Percentiles rank a stretch among this genome's conserved stretches.
These are phyloP conservation scores for Brachionus plicatilis DNA, from an alignment of 1,140 invertebrate species.

Conservation along the genomic window DNA sequence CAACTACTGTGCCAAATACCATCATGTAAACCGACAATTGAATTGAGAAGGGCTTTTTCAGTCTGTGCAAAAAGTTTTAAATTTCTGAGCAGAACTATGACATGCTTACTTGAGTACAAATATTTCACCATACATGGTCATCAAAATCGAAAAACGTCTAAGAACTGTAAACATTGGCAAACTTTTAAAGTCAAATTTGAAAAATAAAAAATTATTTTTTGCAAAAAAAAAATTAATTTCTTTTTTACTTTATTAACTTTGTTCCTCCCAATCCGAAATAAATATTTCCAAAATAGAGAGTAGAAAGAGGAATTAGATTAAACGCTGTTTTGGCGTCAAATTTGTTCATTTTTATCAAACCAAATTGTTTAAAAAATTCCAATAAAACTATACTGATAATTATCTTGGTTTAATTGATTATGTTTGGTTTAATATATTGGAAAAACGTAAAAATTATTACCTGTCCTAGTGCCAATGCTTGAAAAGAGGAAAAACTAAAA, in stretches of 20 bases:
- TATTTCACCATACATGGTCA: slow-evolving; percentile 92
- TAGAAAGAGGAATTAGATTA: slow-evolving; percentile 86
- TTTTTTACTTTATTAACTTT: slow-evolving; percentile 68
- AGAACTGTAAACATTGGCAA: slow-evolving; percentile 97
- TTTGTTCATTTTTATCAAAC: background rate
- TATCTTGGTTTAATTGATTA: background rate
- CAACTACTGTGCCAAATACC: slow-evolving; percentile 79
- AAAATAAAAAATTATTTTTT: background rate
- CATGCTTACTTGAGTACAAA: slow-evolving; percentile 68
- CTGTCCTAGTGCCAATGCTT: background rate
- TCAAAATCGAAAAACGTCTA: slow-evolving; percentile 90
- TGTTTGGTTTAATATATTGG: background rate
- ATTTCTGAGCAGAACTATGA: background rate
- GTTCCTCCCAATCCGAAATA: slow-evolving; percentile 93
- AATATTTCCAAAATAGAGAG: slow-evolving; percentile 90
- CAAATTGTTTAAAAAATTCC: background rate
- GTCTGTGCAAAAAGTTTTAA: slow-evolving; percentile 48
- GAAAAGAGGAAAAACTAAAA: slow-evolving; percentile 60
- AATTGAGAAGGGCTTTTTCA: slow-evolving; percentile 55
- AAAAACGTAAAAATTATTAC: background rate
- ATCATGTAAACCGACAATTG: slow-evolving; percentile 88
- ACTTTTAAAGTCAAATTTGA: slow-evolving; percentile 58
- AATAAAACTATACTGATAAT: background rate
- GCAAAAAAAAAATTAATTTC: background rate
- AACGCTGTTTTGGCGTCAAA: slow-evolving; percentile 61